Evolutionary conservation across 2,113 vertebrate species (phyloP), one percentile per base, ranked within the genome.

Genomic region (Vombatus ursinus): DNA sequence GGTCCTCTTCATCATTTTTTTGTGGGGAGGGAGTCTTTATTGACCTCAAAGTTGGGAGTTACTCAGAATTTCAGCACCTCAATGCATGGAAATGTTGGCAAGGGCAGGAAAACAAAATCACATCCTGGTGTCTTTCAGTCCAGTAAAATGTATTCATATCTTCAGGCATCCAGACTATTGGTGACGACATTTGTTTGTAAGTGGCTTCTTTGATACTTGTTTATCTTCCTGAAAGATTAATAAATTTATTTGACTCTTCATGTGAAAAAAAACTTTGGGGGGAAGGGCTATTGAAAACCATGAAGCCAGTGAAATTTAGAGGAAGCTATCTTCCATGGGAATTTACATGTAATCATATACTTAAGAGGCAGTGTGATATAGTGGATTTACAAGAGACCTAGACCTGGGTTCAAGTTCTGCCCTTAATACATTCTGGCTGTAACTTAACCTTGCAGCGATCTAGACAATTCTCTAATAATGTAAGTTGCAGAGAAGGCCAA

Each of bases 21-120:
- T 89, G 22, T 44, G 19, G 68, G 37, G 16, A 26, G 68, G 57
- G 3, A 77, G 6, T 22, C 96, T 68, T 97, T 52, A 16, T 52
- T 96, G 95, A 90, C 47, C 96, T 95, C 93, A 96, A 93, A 97
- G 52, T 91, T 92, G 94, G 52, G 48, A 97, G 96, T 26, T 97
- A 90, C 61, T 92, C 49, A 68, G 53, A 44, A 50, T 50, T 47
- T 57, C 28, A 19, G 22, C 11, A 2, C 52, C 14, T 22, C 22
- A 57, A 25, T 26, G 0, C 48, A 23, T 48, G 90, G 92, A 95
- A 61, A 93, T 51, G n/a, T 54, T 94, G 91, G 44, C 68, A 77
- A 28, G 47, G 31, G 57, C 54, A 90, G 91, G 90, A 92, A 11
- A 90, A 3, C 51, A 90, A 92, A 97, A 53, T 94, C 50, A 91